phyloP scores from a whole-genome alignment of 2,888 invertebrate genomes.

The Netelia inedita region DNA sequence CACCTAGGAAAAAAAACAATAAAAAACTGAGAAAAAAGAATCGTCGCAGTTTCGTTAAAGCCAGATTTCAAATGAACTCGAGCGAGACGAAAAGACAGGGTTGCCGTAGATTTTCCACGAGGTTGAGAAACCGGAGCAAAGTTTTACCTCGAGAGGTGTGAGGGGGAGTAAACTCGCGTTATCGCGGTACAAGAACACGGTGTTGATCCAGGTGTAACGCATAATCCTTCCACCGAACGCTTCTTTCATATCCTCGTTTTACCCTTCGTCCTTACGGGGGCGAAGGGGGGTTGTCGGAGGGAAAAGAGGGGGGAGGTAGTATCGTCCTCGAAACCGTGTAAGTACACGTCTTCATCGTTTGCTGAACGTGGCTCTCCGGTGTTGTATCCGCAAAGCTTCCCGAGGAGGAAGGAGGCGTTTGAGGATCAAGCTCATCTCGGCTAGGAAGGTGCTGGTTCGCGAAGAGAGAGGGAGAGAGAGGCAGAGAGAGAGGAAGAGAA shows the following conservation, averaged over 20 bases:
- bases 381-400: conserved; percentile 6
- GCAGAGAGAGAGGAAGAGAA: neutral
- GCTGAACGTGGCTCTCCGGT: neutral
- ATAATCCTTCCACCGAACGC: conserved; percentile 25
- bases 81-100: too few relatives aligned
- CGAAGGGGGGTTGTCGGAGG: too few relatives aligned
- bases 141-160: neutral
- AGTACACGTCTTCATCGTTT: conserved; percentile 28
- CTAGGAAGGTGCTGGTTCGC: too few relatives aligned
- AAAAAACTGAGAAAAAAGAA: too few relatives aligned
- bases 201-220: conserved; percentile 38
- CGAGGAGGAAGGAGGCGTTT: conserved; percentile 23
- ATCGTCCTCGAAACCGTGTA: conserved; percentile 23
- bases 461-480: neutral
- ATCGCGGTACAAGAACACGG: conserved; percentile 17
- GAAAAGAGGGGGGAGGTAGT: too few relatives aligned
- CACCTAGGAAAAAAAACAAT: too few relatives aligned
- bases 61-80: too few relatives aligned
- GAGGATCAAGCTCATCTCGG: conserved; percentile 48
- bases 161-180: neutral
- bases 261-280: neutral
- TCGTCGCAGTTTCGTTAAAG: too few relatives aligned
- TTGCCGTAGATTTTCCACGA: too few relatives aligned
- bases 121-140: neutral
- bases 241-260: neutral